Evolutionary conservation across 2,113 vertebrate species (phyloP).

Genomic region (Cyanocitta stelleri): DNA sequence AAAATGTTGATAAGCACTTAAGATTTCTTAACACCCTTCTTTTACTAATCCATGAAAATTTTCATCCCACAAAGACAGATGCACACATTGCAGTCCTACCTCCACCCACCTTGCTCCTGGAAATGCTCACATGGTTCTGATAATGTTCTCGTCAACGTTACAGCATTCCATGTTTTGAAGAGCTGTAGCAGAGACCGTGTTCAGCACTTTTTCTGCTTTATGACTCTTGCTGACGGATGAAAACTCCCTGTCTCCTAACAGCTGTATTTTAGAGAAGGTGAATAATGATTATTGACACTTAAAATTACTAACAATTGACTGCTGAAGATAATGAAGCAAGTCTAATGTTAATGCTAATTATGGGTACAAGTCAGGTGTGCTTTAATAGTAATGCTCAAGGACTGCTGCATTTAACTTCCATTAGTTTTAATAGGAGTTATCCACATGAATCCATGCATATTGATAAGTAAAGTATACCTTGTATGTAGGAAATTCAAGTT

Average conservation of each 20-base stretch:
- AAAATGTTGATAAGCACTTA: neutral
- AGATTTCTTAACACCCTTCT: neutral
- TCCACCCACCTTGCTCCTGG: neutral
- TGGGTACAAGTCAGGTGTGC: constrained; percentile 9
- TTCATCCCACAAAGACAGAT: neutral
- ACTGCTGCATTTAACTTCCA: constrained; percentile 22
- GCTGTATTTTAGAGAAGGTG: constrained; percentile 23
- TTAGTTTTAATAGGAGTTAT: constrained; percentile 47
- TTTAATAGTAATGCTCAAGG: constrained; percentile 27
- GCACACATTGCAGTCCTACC: neutral
- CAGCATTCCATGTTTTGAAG: neutral
- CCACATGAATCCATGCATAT: constrained; percentile 21
- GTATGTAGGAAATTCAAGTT: constrained; percentile 26
- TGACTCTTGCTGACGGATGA: neutral
- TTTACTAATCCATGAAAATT: neutral
- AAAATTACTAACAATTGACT: constrained; percentile 51
- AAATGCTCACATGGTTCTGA: neutral
- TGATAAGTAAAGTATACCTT: neutral
- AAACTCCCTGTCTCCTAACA: neutral
- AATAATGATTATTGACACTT: constrained; percentile 40
- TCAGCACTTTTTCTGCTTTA: neutral
- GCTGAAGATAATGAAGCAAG: neutral
- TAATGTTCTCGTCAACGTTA: neutral
- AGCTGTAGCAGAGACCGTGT: neutral
- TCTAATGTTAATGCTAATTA: neutral